Base-by-base conservation (phyloP, 2,888 invertebrate genomes). In the Mongoloraphidia duomilia region DNA sequence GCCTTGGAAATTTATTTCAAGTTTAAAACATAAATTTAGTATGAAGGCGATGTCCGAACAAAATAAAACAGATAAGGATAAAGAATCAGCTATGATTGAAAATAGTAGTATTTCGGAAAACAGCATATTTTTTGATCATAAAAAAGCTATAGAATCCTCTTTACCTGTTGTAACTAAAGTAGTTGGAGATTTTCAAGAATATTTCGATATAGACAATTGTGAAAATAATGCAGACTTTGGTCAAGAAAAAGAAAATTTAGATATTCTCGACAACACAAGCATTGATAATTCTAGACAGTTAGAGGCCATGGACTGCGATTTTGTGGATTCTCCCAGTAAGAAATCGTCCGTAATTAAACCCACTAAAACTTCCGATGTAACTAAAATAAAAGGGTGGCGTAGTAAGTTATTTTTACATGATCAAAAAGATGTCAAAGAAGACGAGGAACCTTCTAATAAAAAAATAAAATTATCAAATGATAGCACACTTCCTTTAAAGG, bases 141-240 rank as follows among this genome's bases (percentile, higher is more conserved):
- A 39, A 8, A 8, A 39, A 8, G 8, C 9, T 39, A 11, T 11
- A 8, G 12, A 39, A 11, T 17, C 14, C 10, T 33, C 9, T 8
- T 17, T 42, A 6, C 42, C 42, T 4, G 11, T 42, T 11, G 42
- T 42, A 6, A 34, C 33, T n/a, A 17, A 42, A 3, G 42, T 42
- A 5, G 33, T 42, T 9, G 42, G 42, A 14, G 34, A 33, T 52
- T 37, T 50, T 55, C 43, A 53, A 50, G 47, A 47, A 54, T 38
- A 50, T 48, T 50, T 40, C 51, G 47, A 14, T 13, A 41, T 14
- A 26, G 66, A 66, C 52, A 66, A 65, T 39, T 66, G 65, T 57
- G 65, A 66, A 59, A 65, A 65, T 59, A 66, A 66, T 52, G 64
- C 65, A 13, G 66, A 67, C 17, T 65, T 66, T 40, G 65, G 65